Conservation (phyloP, 2,113 vertebrate species). For the Labeo catla region DNA sequence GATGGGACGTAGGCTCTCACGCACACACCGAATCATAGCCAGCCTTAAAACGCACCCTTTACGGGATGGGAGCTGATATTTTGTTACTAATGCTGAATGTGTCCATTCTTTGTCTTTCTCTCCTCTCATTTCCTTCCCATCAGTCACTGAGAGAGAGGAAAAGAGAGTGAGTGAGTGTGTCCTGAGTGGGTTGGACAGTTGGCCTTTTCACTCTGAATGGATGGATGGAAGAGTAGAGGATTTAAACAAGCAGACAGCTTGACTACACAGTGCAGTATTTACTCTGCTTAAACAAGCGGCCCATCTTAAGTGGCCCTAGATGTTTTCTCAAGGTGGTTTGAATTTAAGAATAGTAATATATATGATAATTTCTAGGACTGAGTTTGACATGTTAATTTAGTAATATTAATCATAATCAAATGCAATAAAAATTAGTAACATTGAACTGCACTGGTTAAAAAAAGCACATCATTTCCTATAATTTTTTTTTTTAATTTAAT, state of each 20-base stretch:
- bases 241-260: conserved; percentile 43
- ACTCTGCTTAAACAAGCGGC: conserved; percentile 14
- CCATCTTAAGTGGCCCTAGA: neutral
- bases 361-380: neutral
- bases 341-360: neutral
- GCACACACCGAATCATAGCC: conserved; percentile 1
- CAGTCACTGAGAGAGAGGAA: neutral
- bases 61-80: neutral
- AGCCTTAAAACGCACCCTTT: neutral
- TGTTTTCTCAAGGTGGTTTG: neutral
- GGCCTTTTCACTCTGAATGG: conserved; percentile 42
- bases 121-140: conserved; percentile 22
- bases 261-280: conserved; percentile 34
- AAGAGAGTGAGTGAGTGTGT: neutral
- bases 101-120: conserved; percentile 15
- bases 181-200: conserved; percentile 32
- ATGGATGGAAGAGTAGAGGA: conserved; percentile 29
- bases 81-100: conserved; percentile 24
- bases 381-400: neutral
- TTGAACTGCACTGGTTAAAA: neutral
- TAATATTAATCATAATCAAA: neutral
- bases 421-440: neutral
- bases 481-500: no score
- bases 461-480: neutral
- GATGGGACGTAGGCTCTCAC: neutral